Conservation (phyloP, 2,113 vertebrate genomes). For the Bambusicola thoracicus region DNA sequence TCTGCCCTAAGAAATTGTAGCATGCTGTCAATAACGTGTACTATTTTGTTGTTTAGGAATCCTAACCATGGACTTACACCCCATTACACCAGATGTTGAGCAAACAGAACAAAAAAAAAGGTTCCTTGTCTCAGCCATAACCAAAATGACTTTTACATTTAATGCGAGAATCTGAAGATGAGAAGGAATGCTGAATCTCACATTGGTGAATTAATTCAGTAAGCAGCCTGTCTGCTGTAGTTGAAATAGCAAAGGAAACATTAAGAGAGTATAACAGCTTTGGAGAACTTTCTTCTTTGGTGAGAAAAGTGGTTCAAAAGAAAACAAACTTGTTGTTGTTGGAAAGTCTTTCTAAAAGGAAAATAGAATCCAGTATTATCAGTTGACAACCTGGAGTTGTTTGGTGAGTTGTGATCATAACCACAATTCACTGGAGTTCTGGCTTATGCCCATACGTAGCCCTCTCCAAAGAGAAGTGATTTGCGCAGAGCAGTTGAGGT, state of each 20-base stretch:
- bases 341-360: background rate
- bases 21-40: background rate
- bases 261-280: background rate
- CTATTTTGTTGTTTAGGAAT: background rate
- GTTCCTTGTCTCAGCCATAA: background rate
- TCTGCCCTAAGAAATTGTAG: background rate
- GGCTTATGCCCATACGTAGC: background rate
- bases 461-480: background rate
- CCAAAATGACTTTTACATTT: constrained; percentile 6
- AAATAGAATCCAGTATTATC: background rate
- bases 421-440: background rate
- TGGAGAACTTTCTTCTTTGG: background rate
- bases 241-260: background rate
- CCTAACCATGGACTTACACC: background rate
- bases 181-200: background rate
- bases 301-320: background rate
- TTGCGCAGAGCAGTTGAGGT: background rate
- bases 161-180: background rate
- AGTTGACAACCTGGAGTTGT: background rate
- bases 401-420: background rate
- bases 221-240: background rate
- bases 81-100: background rate
- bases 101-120: background rate
- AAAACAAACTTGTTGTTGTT: background rate
- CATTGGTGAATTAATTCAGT: background rate